Percentiles rank a stretch among this genome's conserved stretches.
Conservation (phyloP, 2,888 invertebrate genomes). For the Pasiphila rectangulata region DNA sequence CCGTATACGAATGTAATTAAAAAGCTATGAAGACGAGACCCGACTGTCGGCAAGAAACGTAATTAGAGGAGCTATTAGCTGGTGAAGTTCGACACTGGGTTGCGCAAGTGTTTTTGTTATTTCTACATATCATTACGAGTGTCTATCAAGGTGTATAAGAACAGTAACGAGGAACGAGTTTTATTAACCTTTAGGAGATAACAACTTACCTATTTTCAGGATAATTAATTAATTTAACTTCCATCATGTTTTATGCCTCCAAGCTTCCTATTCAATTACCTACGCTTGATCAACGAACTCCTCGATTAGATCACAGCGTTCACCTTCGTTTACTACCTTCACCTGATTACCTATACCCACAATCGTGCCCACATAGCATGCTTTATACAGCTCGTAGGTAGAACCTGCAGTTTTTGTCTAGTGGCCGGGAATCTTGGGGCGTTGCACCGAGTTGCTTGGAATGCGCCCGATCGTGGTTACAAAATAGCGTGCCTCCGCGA, state of each 20-base stretch:
- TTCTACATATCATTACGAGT: slow-evolving; percentile 7
- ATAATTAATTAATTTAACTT: too few relatives aligned
- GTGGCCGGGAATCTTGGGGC: slow-evolving; percentile 45
- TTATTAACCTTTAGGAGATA: background rate
- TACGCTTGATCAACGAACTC: slow-evolving; percentile 5
- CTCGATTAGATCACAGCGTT: slow-evolving; percentile 15
- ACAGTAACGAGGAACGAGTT: background rate
- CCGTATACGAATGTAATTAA: slow-evolving; percentile 71
- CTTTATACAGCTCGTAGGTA: slow-evolving; percentile 34
- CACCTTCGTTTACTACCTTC: slow-evolving; percentile 46
- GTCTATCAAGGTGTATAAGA: too few relatives aligned
- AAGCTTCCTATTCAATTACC: too few relatives aligned
- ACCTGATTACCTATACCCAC: slow-evolving; percentile 47
- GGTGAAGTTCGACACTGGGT: slow-evolving; percentile 32
- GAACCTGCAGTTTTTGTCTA: slow-evolving; percentile 33
- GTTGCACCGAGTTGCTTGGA: slow-evolving; percentile 37
- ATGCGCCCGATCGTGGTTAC: slow-evolving; percentile 75
- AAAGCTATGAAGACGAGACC: slow-evolving; percentile 61
- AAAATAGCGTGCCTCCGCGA: slow-evolving; percentile 70
- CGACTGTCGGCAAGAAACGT: slow-evolving; percentile 42
- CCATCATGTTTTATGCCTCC: too few relatives aligned
- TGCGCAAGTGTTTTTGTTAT: slow-evolving; percentile 18
- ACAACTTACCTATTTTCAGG: too few relatives aligned
- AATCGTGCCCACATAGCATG: slow-evolving; percentile 35
- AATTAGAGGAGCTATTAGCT: slow-evolving; percentile 49